Conservation (phyloP, 2,888 invertebrate genomes). For the Acanthosepion pharaonis region DNA sequence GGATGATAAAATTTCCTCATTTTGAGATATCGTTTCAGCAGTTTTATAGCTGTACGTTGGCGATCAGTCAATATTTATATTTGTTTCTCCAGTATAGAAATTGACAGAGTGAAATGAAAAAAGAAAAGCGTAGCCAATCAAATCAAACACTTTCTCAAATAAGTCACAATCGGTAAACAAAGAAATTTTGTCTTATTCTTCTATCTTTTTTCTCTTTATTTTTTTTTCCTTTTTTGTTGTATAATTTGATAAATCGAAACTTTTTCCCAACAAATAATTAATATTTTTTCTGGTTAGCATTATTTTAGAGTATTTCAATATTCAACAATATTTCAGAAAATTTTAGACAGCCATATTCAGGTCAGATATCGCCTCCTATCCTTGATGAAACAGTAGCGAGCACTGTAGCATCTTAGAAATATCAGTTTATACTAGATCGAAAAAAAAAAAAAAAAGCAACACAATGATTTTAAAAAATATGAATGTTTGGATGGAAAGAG, state of each 20-base stretch:
- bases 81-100: neutral
- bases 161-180: neutral
- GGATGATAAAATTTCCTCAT: neutral
- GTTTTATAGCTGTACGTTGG: neutral
- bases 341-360: too few relatives aligned
- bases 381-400: too few relatives aligned
- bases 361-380: too few relatives aligned
- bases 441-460: too few relatives aligned
- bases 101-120: neutral
- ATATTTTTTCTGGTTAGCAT: neutral
- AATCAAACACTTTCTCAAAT: neutral
- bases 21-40: neutral
- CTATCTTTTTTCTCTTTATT: too few relatives aligned
- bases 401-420: too few relatives aligned
- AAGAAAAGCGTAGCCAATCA: neutral
- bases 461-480: too few relatives aligned
- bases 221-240: neutral
- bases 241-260: neutral
- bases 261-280: neutral
- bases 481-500: too few relatives aligned
- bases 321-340: too few relatives aligned
- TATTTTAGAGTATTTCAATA: too few relatives aligned
- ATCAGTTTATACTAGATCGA: too few relatives aligned
- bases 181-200: neutral
- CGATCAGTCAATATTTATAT: constrained; percentile 5